These are phyloP conservation scores for Alauda arvensis DNA, from an alignment of 2,797 vertebrate genomes.

Conservation along the genomic window DNA sequence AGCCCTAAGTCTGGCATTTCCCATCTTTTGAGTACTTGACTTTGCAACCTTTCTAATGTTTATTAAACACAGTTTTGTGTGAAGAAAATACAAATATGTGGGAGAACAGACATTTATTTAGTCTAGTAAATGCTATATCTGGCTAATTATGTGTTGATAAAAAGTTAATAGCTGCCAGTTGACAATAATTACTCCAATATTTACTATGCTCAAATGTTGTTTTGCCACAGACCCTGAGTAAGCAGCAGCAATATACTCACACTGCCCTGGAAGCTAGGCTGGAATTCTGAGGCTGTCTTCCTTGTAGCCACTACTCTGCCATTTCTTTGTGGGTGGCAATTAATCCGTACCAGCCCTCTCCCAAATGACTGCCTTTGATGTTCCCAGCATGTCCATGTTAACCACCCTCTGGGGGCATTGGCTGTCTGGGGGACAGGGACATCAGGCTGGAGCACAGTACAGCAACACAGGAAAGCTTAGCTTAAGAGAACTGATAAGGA, in stretches of 20 bases:
- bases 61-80: constrained; percentile 23
- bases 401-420: neutral
- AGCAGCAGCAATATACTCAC: neutral
- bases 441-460: neutral
- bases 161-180: constrained; percentile 52
- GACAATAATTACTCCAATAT: constrained; percentile 43
- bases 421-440: neutral
- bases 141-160: constrained; percentile 54
- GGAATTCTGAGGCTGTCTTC: neutral
- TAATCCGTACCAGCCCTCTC: constrained; percentile 40
- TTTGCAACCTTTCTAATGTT: neutral
- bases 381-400: neutral
- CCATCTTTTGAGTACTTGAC: constrained; percentile 6
- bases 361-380: constrained; percentile 30
- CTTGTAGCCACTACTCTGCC: neutral
- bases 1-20: neutral
- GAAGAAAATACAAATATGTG: constrained; percentile 48
- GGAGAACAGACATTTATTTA: constrained; percentile 48
- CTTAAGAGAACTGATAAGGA: constrained; percentile 14
- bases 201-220: constrained; percentile 17
- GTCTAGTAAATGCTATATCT: constrained; percentile 43
- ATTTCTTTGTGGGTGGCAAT: constrained; percentile 35
- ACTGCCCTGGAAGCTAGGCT: neutral
- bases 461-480: neutral
- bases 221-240: constrained; percentile 24